Conservation (phyloP, 2,797 vertebrate species). For the Chelidonichthys spinosus region DNA sequence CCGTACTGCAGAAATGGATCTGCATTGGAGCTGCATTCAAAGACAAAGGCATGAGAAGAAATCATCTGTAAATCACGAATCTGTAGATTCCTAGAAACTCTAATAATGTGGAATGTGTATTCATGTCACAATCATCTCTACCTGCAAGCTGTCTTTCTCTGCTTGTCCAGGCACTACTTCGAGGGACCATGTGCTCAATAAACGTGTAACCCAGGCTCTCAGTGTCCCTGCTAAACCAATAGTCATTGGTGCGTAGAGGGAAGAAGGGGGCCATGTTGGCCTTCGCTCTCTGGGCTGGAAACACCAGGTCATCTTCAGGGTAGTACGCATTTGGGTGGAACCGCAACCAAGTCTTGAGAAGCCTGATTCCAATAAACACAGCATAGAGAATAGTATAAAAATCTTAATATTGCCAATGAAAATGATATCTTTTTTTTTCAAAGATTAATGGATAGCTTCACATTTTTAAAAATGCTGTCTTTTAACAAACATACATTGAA, state of each 20-base stretch:
- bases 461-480: not conserved
- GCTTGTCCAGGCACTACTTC: not conserved
- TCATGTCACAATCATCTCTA: constrained; percentile 2
- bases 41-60: not conserved
- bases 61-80: too few relatives aligned
- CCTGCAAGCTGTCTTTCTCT: not conserved
- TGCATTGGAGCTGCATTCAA: constrained; percentile 24
- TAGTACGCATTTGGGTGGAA: not conserved
- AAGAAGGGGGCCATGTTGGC: constrained; percentile 50
- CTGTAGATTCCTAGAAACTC: not conserved
- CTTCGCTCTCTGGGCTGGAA: constrained; percentile 30
- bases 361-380: constrained; percentile 21
- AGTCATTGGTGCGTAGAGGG: constrained; percentile 32
- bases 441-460: not conserved
- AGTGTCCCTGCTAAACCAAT: constrained; percentile 1
- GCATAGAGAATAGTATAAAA: not conserved
- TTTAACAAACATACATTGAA: not conserved
- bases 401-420: not conserved
- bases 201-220: constrained; percentile 36
- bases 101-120: not conserved
- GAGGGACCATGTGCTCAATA: constrained; percentile 13
- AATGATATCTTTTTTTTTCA: not conserved
- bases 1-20: constrained; percentile 27
- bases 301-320: constrained; percentile 19
- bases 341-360: constrained; percentile 22